Evolutionary conservation across 2,797 vertebrate genomes (phyloP), one percentile per base, ranked within the genome.

Genomic region (Rousettus madagascariensis): DNA sequence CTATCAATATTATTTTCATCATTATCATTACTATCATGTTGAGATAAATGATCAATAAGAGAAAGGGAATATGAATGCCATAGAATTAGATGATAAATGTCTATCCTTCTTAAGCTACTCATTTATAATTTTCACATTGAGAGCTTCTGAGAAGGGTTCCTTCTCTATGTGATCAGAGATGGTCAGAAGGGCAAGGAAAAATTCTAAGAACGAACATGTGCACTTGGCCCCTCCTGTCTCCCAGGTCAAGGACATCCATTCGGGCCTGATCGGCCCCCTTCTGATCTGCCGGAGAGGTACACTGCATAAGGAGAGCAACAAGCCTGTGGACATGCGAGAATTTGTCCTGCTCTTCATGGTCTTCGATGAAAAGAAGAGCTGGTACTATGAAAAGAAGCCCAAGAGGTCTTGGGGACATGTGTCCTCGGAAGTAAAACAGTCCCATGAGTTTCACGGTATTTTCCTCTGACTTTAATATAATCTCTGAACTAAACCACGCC

Each of bases 361-460:
- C 49, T 99, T 99, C 92, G 99, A 99, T 91, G 99, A 99, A 98
- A 99, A 99, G 36, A 99, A 99, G 98, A 99, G 99, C 96, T 99
- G 99, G 99, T 99, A 99, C 97, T 99, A 99, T 2, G 97, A 99
- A 55, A 98, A 98, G 88, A 98, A 98, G 96, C 74, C 78, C 10
- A 98, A 98, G 88, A 97, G 33, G 6, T 96, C 98, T 8, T 98
- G 98, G 96, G 98, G 97, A 94, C 98, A 94, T 43, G 97, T 86
- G 79, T 98, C 97, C 69, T 86, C 95, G 53, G 92, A 98, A 95
- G 96, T 53, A 6, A 98, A 97, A 87, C 98, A 98, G 2, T 98
- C 98, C 75, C 97, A 99, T 85, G 98, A 98, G 96, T 99, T 99
- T 97, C 98, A 99, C n/a, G 98, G 99, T 99, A 99, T 97, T 95